Evolutionary conservation across 2,888 invertebrate species (phyloP).

Genomic region (Venustoraphidia nigricollis): DNA sequence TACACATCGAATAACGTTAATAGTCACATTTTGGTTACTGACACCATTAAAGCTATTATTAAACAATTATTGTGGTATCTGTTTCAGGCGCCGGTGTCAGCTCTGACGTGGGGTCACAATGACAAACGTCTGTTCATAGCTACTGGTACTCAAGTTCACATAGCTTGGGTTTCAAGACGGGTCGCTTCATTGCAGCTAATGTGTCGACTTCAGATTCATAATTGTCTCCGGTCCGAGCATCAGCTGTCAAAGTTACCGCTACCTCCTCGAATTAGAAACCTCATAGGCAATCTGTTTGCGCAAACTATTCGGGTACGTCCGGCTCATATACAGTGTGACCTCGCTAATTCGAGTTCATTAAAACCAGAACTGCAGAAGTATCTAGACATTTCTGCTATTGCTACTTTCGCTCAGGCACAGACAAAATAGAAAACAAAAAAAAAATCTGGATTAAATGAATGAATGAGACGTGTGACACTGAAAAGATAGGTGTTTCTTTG

Average conservation of each 20-base stretch:
- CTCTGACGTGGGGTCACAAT: slow-evolving; percentile 97
- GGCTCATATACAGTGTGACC: too few species aligned
- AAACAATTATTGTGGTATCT: slow-evolving; percentile 8
- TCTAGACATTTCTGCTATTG: too few species aligned
- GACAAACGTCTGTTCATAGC: slow-evolving; percentile 89
- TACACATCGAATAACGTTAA: too few species aligned
- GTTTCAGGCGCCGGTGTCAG: slow-evolving; percentile 66
- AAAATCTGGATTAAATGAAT: too few species aligned
- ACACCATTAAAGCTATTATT: neutral
- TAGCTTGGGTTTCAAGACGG: slow-evolving; percentile 82
- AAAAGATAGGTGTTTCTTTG: too few species aligned
- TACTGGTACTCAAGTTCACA: slow-evolving; percentile 80
- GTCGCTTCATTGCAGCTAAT: slow-evolving; percentile 84
- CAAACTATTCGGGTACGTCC: slow-evolving; percentile 74
- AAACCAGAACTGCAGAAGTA: too few species aligned
- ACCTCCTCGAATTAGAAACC: slow-evolving; percentile 71
- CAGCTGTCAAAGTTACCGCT: slow-evolving; percentile 68
- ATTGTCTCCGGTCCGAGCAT: slow-evolving; percentile 55
- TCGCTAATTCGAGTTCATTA: too few species aligned
- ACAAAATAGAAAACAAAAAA: too few species aligned
- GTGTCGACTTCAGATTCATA: slow-evolving; percentile 68
- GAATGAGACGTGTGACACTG: too few species aligned
- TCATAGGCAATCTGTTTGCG: slow-evolving; percentile 74
- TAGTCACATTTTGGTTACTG: too few species aligned
- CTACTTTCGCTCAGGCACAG: too few species aligned